Evolutionary conservation across 2,888 invertebrate species (phyloP), one percentile per base, ranked within the genome.

Genomic region (Mythimna lalbum): DNA sequence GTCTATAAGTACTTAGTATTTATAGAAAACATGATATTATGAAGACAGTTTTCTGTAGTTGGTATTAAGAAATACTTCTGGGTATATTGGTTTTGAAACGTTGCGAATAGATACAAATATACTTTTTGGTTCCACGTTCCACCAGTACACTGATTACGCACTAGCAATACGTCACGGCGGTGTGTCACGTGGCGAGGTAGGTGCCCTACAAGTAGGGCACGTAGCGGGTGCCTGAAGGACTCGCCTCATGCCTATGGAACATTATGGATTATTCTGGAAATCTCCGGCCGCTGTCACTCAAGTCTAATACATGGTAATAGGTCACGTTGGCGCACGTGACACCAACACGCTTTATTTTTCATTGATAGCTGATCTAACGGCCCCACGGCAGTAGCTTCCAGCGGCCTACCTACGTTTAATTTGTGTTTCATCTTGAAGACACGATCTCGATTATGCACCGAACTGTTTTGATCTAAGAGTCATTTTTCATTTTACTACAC

Each of bases 261-360:
- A 66, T n/a, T 50, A 50, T 64, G 67, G 81, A 86, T 83, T 88
- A 89, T 90, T 90, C 88, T 91, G 91, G 89, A 90, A 88, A 86
- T 87, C 83, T 83, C 87, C 86, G 79, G 68, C 63, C 66, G 83
- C 89, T 89, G 92, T 90, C 91, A 89, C 80, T 90, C 91, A 90
- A 92, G 90, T 90, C 88, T 86, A 91, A 91, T 91, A 74, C 73
- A 91, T 91, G 92, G 69, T 89, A 91, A 92, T 90, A 77, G 52
- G 78, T 90, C 91, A 92, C 92, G 93, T 86, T 90, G 87, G 31
- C 61, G 81, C 90, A 87, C 91, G 91, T 91, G 91, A 88, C 78
- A 39, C 21, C 59, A 72, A 74, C 74, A 73, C 69, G 78, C 74
- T 49, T 69, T 55, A 49, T 61, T 64, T 67, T 50, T 72, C 73